phyloP scores from a whole-genome alignment of 2,113 vertebrate species.

The Eulacestoma nigropectus region DNA sequence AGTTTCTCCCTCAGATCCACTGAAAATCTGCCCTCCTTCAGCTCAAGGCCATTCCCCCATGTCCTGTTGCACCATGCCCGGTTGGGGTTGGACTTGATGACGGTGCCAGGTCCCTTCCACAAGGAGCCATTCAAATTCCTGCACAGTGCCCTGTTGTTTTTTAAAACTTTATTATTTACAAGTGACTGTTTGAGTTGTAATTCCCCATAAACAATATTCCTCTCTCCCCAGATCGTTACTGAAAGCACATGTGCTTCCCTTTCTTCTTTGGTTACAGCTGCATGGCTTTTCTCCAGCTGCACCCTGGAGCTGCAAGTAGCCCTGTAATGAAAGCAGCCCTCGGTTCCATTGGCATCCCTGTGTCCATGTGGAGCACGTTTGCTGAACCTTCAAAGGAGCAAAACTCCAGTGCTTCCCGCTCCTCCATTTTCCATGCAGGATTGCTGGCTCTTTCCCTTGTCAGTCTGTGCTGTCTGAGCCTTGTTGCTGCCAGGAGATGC shows the following conservation, averaged over 20 bases:
- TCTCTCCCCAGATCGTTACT: neutral
- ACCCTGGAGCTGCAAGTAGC: neutral
- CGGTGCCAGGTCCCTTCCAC: neutral
- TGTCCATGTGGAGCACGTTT: neutral
- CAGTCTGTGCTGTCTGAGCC: neutral
- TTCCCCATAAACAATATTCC: neutral
- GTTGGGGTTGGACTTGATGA: neutral
- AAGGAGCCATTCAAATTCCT: neutral
- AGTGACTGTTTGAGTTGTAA: neutral
- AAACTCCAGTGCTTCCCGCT: neutral
- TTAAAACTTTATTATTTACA: neutral
- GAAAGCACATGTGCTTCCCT: neutral
- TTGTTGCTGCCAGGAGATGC: neutral
- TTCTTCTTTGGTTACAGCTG: neutral
- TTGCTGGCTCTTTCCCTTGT: neutral
- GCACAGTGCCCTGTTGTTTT: neutral
- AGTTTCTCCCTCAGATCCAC: rapidly evolving
- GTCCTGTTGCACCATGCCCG: neutral
- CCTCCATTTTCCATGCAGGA: rapidly evolving
- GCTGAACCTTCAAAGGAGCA: neutral
- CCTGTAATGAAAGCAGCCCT: neutral
- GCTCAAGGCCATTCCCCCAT: neutral
- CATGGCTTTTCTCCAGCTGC: neutral
- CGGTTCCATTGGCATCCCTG: neutral
- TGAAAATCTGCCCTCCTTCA: neutral